A percentile compares a stretch with the other conserved stretches of the same genome.
phyloP scores from a whole-genome alignment of 2,113 vertebrate species.

The Percopsis transmontana region DNA sequence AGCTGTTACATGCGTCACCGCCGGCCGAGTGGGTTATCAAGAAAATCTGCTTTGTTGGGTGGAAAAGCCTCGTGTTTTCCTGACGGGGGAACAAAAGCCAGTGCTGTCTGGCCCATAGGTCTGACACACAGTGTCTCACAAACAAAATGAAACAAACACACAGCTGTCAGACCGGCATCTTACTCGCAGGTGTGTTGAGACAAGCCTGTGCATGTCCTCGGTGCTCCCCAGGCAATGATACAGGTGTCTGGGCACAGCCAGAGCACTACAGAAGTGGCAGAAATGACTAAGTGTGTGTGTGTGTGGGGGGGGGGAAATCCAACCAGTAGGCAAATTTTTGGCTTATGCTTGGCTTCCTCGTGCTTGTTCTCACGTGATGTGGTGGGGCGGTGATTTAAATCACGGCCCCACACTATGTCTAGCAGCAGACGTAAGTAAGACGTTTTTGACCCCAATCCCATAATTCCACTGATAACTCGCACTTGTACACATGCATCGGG shows the following conservation, averaged over 20 bases:
- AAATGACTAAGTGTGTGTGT: too few species aligned
- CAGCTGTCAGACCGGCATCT: slow-evolving; percentile 46
- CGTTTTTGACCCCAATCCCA: too few species aligned
- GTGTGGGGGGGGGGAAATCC: too few species aligned
- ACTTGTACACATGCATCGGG: neutral
- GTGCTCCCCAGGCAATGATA: slow-evolving; percentile 29
- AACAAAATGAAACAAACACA: slow-evolving; percentile 37
- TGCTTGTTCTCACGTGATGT: too few species aligned
- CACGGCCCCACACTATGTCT: too few species aligned
- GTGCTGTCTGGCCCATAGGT: slow-evolving; percentile 4
- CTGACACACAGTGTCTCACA: neutral
- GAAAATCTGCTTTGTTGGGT: neutral
- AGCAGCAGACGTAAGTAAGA: too few species aligned
- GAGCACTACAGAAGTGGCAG: neutral
- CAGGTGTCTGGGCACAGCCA: slow-evolving; percentile 20
- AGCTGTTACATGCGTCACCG: slow-evolving; percentile 56
- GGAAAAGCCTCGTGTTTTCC: neutral
- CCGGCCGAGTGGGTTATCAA: neutral
- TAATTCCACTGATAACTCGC: neutral
- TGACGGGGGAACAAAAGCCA: too few species aligned
- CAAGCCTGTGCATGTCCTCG: slow-evolving; percentile 63
- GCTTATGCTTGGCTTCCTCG: too few species aligned
- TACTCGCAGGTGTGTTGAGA: slow-evolving; percentile 63
- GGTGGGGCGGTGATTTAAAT: too few species aligned
- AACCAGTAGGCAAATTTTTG: too few species aligned